phyloP scores from a whole-genome alignment of 1,140 invertebrate genomes.

The Drosophila jambulina region DNA sequence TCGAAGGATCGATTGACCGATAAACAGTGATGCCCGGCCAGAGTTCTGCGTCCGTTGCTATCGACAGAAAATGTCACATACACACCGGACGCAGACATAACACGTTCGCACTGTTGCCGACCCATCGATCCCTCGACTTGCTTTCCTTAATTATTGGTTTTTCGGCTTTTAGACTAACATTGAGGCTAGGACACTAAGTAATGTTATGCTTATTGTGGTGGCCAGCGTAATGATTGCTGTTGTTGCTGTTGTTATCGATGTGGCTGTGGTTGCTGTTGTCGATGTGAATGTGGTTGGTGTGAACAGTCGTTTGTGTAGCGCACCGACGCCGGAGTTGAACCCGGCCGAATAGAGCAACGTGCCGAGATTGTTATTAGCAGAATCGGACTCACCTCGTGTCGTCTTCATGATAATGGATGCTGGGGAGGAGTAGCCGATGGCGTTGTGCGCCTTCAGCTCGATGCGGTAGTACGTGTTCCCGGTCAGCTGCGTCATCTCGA shows the following conservation, averaged over 20 bases:
- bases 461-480: conserved; percentile 93
- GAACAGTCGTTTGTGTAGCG: conserved; percentile 81
- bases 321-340: conserved; percentile 80
- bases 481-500: conserved; percentile 88
- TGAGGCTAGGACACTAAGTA: conserved; percentile 83
- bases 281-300: conserved; percentile 76
- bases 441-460: conserved; percentile 93
- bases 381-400: conserved; percentile 91
- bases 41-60: neutral
- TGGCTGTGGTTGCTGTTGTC: conserved; percentile 64
- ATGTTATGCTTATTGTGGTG: conserved; percentile 84
- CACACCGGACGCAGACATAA: neutral
- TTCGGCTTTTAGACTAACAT: conserved; percentile 76
- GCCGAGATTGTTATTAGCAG: conserved; percentile 85
- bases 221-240: conserved; percentile 79
- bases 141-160: conserved; percentile 14
- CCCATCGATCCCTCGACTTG: conserved; percentile 41
- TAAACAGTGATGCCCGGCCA: neutral
- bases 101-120: neutral
- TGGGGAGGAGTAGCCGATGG: conserved; percentile 91
- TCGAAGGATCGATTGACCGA: conserved; percentile 11
- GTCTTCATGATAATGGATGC: conserved; percentile 92
- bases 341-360: conserved; percentile 85
- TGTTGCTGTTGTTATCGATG: conserved; percentile 71
- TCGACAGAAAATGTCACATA: neutral